Evolutionary conservation across 2,113 vertebrate species (phyloP), one percentile per base, ranked within the genome.

Genomic region (Epinephelus moara): DNA sequence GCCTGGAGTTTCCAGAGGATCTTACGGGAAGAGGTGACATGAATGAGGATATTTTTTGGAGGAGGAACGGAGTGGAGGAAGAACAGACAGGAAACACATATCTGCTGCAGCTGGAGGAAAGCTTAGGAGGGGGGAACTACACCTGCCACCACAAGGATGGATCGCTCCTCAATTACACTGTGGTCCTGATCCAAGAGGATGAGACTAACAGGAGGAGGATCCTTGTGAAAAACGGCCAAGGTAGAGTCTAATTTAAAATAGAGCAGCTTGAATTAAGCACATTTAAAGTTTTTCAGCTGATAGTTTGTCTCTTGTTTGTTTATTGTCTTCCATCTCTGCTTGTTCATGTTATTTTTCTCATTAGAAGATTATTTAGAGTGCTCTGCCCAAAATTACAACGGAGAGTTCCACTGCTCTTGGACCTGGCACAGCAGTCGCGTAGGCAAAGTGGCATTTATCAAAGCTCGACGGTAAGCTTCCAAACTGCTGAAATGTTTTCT

Each of bases 381-480:
- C 63, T 83, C 73, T 0, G 30, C 92, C 75, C 67, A 68, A 30
- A 94, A 93, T 72, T 90, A 89, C 76, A 89, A 53, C 0, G 91
- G 93, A 37, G 84, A 81, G 66, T 93, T 94, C 70, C 42, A 6
- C 45, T 94, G 94, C 85, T 93, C 88, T 5, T 94, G 94, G 94
- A 88, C 77, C 14, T 92, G 90, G 89, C 23, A 89, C 76, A 75
- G 17, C 13, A 56, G 1, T 4, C 90, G 91, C 0, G 42, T 57
- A 40, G 86, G 91, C 56, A 87, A 57, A 72, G 90, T 93, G 3
- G 87, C 81, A 3, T 85, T 92, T 21, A 64, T 94, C 84, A 89
- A 47, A 66, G 91, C 60, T 70, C 52, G 9, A 37, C 90, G 91
- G 94, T 94, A 89, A 85, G 87, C 15, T 70, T 52, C 10, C 57